Percentiles rank a stretch among this genome's conserved stretches.
Evolutionary conservation across 2,113 vertebrate species (phyloP).

Genomic region (Caretta caretta): DNA sequence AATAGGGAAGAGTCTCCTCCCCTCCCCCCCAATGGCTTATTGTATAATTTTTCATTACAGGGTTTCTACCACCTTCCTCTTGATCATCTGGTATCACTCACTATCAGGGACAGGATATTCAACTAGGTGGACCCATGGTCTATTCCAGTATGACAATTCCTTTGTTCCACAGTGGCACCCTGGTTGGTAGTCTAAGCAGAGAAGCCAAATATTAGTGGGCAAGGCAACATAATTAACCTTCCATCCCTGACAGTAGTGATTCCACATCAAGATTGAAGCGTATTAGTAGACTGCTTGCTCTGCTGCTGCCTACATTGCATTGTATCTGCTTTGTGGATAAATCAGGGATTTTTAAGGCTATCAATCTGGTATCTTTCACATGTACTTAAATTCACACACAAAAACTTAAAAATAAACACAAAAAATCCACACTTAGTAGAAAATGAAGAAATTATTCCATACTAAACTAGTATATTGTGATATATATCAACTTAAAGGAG

Average conservation of each 20-base stretch:
- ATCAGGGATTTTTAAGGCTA: background rate
- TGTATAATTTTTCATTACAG: background rate
- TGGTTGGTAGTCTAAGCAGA: background rate
- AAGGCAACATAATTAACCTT: background rate
- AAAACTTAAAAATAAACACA: background rate
- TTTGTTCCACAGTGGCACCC: background rate
- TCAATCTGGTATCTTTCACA: background rate
- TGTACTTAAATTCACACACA: background rate
- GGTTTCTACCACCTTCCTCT: background rate
- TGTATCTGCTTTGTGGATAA: background rate
- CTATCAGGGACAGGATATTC: background rate
- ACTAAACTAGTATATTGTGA: background rate
- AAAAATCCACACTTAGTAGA: background rate
- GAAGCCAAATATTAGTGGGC: background rate
- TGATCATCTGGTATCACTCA: background rate
- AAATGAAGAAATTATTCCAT: background rate
- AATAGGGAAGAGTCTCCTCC: background rate
- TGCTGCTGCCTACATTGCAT: background rate
- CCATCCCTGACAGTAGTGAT: background rate
- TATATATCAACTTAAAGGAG: background rate
- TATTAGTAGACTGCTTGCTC: background rate
- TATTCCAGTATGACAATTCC: background rate
- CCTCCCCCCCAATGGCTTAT: background rate
- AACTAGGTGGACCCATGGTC: background rate
- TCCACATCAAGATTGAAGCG: background rate